Evolutionary conservation across 2,888 invertebrate genomes (phyloP).

Genomic region (Gastrophysa polygoni): DNA sequence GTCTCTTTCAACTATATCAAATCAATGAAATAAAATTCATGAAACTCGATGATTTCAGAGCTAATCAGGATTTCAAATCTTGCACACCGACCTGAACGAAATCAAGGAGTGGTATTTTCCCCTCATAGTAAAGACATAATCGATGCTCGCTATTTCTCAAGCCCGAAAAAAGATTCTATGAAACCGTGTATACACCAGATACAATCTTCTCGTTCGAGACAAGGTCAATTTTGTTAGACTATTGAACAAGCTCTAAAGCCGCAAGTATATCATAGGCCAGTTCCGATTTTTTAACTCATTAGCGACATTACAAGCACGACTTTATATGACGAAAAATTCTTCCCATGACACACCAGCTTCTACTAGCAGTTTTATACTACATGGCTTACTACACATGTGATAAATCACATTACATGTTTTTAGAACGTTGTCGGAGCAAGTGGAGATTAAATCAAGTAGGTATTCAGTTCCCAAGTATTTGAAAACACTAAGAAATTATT

Average conservation of each 20-base stretch:
- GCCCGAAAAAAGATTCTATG: background rate
- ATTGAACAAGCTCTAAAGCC: constrained; percentile 19
- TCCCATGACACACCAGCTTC: constrained; percentile 19
- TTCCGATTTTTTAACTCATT: constrained; percentile 39
- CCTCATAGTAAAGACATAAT: background rate
- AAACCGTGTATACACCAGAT: constrained; percentile 10
- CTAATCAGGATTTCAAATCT: background rate
- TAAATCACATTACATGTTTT: constrained; percentile 15
- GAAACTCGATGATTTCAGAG: no score
- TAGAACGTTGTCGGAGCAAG: no score
- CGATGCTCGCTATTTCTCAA: background rate
- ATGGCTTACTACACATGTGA: constrained; percentile 16
- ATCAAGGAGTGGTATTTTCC: background rate
- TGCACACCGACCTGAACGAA: background rate
- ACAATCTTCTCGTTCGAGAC: constrained; percentile 11
- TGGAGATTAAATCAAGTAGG: no score
- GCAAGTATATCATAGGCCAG: constrained; percentile 25
- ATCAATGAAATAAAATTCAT: no score
- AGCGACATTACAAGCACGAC: constrained; percentile 30
- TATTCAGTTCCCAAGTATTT: no score
- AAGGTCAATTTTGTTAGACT: constrained; percentile 24
- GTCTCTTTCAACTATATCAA: no score
- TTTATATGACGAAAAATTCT: constrained; percentile 39
- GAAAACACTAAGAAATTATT: no score
- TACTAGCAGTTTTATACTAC: constrained; percentile 16